Percentiles rank a stretch among this genome's conserved stretches.
Evolutionary conservation across 2,888 invertebrate genomes (phyloP).

Genomic region (Brachyptera risi): DNA sequence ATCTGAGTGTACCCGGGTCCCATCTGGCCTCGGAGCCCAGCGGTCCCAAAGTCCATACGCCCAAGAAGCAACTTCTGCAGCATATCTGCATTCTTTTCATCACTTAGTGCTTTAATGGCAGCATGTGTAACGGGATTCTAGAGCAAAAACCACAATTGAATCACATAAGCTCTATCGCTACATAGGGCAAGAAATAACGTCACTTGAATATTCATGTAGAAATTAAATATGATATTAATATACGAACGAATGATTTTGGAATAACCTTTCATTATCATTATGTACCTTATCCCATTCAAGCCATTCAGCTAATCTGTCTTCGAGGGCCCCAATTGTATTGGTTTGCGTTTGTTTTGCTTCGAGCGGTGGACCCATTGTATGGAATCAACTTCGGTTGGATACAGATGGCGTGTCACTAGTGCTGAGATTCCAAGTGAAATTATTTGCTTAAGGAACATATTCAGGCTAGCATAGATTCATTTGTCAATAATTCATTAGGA

Average conservation of each 20-base stretch:
- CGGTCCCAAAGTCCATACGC: conserved; percentile 86
- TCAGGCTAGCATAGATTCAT: too few species aligned
- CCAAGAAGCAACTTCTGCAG: conserved; percentile 61
- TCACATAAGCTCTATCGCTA: not conserved
- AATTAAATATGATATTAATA: too few species aligned
- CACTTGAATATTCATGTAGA: too few species aligned
- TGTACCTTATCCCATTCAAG: conserved; percentile 66
- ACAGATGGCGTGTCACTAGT: too few species aligned
- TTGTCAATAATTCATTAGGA: too few species aligned
- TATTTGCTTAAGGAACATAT: too few species aligned
- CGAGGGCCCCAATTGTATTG: not conserved
- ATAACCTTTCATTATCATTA: conserved; percentile 19
- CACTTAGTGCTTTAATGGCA: conserved; percentile 56
- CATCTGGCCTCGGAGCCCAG: conserved; percentile 90
- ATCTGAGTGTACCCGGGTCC: conserved; percentile 87
- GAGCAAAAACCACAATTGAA: conserved; percentile 8
- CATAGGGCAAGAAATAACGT: too few species aligned
- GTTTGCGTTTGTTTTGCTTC: too few species aligned
- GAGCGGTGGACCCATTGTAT: too few species aligned
- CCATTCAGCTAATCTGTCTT: conserved; percentile 64
- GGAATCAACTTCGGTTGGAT: too few species aligned
- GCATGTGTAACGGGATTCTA: conserved; percentile 60
- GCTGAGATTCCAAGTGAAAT: too few species aligned
- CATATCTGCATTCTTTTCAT: conserved; percentile 50
- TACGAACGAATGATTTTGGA: not conserved